These are phyloP conservation scores for Neogobius melanostomus DNA, from an alignment of 2,113 vertebrate genomes.

Conservation along the genomic window DNA sequence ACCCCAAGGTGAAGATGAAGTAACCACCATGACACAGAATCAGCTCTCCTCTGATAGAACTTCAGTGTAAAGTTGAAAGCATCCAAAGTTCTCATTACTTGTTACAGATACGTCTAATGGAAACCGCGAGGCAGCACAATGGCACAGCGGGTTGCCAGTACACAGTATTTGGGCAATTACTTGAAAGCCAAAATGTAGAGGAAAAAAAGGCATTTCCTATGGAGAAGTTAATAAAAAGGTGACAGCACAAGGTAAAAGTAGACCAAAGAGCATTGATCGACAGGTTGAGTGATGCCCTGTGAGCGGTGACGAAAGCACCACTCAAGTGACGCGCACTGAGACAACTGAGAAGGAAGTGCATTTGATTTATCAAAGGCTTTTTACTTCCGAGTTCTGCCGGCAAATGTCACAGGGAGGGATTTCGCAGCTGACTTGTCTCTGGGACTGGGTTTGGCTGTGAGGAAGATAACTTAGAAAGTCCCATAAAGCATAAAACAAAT, in stretches of 20 bases:
- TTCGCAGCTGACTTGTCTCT: conserved; percentile 10
- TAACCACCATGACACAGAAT: conserved; percentile 3
- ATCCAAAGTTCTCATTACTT: not conserved
- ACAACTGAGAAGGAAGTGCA: conserved; percentile 18
- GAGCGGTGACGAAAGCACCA: conserved; percentile 48
- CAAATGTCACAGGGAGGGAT: conserved; percentile 28
- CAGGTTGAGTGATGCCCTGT: conserved; percentile 31
- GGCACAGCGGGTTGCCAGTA: conserved; percentile 9
- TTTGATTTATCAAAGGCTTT: conserved; percentile 36
- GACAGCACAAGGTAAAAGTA: conserved; percentile 38
- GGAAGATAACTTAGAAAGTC: conserved; percentile 21
- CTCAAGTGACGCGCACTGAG: conserved; percentile 29
- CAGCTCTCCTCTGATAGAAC: not conserved
- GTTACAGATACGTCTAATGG: not conserved
- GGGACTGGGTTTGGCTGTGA: not conserved
- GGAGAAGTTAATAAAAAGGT: conserved; percentile 49
- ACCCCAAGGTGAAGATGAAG: conserved; percentile 23
- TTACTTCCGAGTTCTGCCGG: conserved; percentile 32
- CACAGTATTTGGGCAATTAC: conserved; percentile 14
- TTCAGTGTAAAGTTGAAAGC: not conserved
- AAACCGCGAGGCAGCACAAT: conserved; percentile 3
- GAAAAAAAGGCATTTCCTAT: conserved; percentile 31
- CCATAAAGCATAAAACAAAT: not conserved
- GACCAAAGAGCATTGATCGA: conserved; percentile 45
- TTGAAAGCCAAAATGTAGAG: conserved; percentile 31